phyloP scores from a whole-genome alignment of 2,888 invertebrate genomes.

The Epinotia brunnichana region DNA sequence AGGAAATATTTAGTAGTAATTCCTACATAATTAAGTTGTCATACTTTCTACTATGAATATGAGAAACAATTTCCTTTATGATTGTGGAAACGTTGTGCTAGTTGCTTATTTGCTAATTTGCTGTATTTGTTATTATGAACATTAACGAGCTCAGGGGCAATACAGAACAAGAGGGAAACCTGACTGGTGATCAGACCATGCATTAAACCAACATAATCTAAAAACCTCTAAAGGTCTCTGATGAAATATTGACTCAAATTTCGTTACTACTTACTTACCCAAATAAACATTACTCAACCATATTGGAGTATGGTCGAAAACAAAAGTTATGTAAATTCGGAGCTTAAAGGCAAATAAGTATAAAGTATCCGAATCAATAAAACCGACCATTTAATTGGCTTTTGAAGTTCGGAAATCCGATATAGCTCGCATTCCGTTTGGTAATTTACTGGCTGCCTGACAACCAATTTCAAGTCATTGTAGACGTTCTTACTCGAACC shows the following conservation, averaged over 20 bases:
- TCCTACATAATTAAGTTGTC: not conserved
- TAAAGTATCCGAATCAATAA: constrained; percentile 33
- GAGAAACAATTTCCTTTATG: not conserved
- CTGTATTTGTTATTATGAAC: not conserved
- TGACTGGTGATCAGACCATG: not conserved
- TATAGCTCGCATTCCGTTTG: constrained; percentile 19
- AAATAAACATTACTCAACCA: not conserved
- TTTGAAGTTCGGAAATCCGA: constrained; percentile 33
- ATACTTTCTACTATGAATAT: not conserved
- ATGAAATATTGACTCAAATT: not conserved
- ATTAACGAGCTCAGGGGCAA: constrained; percentile 1
- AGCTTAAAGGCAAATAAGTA: constrained; percentile 33
- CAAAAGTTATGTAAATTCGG: constrained; percentile 14
- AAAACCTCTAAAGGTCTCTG: not conserved
- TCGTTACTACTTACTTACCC: not conserved
- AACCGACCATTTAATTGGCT: constrained; percentile 24
- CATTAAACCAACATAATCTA: not conserved
- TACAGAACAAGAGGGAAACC: not conserved
- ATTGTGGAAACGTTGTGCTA: no score
- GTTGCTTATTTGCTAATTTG: not conserved
- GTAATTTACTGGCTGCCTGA: constrained; percentile 17
- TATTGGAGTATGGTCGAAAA: not conserved
- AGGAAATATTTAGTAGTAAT: not conserved
- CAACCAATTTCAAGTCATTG: not conserved
- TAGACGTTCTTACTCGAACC: not conserved